Conservation (phyloP, 2,113 vertebrate species). For the Gopherus evgoodei region DNA sequence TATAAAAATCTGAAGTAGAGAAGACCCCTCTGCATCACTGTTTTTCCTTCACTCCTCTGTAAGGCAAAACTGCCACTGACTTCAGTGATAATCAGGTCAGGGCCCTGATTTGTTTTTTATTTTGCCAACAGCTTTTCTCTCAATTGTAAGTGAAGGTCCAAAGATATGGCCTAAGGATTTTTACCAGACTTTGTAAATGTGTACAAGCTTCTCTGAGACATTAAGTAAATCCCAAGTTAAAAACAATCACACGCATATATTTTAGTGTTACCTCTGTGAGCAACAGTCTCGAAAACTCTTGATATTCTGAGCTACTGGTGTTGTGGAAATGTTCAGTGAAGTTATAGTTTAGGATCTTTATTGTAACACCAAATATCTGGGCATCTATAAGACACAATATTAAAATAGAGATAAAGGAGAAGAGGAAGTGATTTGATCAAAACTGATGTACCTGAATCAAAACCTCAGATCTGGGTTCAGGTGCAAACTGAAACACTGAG, state of each 20-base stretch:
- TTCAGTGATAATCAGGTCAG: not conserved
- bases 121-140: constrained; percentile 23
- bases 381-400: constrained; percentile 66
- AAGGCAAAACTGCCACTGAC: not conserved
- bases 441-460: not conserved
- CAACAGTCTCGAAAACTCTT: constrained; percentile 70
- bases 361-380: constrained; percentile 55
- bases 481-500: not conserved
- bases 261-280: constrained; percentile 70
- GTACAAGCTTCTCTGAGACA: not conserved
- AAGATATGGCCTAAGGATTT: constrained; percentile 11
- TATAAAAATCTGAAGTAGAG: constrained; percentile 32
- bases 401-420: not conserved
- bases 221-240: not conserved
- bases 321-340: constrained; percentile 63
- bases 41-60: constrained; percentile 27
- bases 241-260: not conserved
- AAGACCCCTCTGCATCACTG: not conserved
- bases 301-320: constrained; percentile 45
- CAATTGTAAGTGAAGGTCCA: constrained; percentile 40
- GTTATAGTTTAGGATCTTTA: constrained; percentile 71
- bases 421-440: not conserved
- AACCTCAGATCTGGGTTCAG: not conserved
- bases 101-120: not conserved
- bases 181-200: not conserved